Base-by-base conservation (phyloP, 2,797 vertebrate genomes). In the Pipistrellus kuhlii region DNA sequence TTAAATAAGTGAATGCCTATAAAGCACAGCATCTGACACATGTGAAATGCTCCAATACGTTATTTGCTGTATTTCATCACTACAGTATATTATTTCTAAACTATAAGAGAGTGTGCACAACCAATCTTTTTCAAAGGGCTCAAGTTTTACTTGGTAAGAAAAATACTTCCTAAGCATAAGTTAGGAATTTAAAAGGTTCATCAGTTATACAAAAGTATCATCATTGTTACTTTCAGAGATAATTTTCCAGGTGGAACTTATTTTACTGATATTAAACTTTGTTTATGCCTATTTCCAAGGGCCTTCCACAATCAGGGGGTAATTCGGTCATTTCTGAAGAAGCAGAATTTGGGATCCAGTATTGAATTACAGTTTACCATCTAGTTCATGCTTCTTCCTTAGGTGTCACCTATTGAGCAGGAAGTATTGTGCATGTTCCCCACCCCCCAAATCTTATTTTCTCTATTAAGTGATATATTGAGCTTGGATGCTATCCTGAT, bases 321-420 rank as follows among this genome's bases (percentile, higher is more conserved):
- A 73, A 53, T 57, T 77, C 51, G 55, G 17, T 57, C 35, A 72
- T 78, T 92, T 93, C 41, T 76, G 41, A 78, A 91, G 55, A 85
- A 93, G 78, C 35, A 87, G 21, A 92, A 73, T 84, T 80, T 41
- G 75, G 69, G 21, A 15, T 80, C 1, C 57, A 51, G 5, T 51
- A 15, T 14, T 80, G 59, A 78, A 51, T 93, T 73, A 44, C 20
- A 77, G 5, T 73, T 86, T 18, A 18, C 30, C 6, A 38, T 17
- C 55, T 27, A 48, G 11, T 46, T 76, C 83, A 72, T 8, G 27
- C 10, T 23, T 35, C 20, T 89, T 87, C 76, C 27, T 25, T 77
- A 17, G 27, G 13, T 46, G 27, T 69, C 77, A 53, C 44, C 27
- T 21, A 4, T 25, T 46, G 25, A 82, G 20, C 72, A 62, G 25